phyloP scores from a whole-genome alignment of 1,140 invertebrate genomes.

The Meloidogyne hapla region DNA sequence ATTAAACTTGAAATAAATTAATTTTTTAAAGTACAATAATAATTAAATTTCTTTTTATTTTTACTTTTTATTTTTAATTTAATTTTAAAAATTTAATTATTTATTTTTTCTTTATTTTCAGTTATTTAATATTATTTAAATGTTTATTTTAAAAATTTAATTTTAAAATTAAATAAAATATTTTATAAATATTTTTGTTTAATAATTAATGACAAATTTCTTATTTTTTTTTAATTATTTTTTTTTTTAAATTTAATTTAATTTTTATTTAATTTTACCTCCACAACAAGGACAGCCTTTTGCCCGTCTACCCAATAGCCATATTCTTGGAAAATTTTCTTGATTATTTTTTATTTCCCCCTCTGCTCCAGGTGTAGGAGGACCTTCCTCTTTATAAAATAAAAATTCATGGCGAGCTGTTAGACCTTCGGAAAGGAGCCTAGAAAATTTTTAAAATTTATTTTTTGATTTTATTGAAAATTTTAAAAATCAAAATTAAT shows the following conservation, averaged over 20 bases:
- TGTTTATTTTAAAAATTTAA: background rate
- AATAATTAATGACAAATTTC: no score
- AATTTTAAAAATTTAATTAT: background rate
- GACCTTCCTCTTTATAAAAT: constrained; percentile 30
- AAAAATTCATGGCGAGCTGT: constrained; percentile 35
- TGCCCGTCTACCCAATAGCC: constrained; percentile 15
- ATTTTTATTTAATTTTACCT: constrained; percentile 11
- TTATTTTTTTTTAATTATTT: background rate
- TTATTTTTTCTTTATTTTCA: background rate
- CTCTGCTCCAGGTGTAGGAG: background rate
- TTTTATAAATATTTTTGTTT: no score
- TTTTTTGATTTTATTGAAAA: background rate
- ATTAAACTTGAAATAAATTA: no score
- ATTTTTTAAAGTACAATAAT: background rate
- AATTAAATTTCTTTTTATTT: no score
- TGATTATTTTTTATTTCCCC: no score
- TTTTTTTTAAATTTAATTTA: background rate
- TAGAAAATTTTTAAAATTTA: background rate
- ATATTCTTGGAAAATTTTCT: background rate
- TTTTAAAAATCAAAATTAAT: background rate
- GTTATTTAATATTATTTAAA: background rate
- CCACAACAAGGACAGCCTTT: constrained; percentile 31
- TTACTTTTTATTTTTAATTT: no score
- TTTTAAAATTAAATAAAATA: background rate
- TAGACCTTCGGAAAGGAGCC: constrained; percentile 29